Conservation (phyloP, 2,888 invertebrate species). For the Argyresthia goedartella region DNA sequence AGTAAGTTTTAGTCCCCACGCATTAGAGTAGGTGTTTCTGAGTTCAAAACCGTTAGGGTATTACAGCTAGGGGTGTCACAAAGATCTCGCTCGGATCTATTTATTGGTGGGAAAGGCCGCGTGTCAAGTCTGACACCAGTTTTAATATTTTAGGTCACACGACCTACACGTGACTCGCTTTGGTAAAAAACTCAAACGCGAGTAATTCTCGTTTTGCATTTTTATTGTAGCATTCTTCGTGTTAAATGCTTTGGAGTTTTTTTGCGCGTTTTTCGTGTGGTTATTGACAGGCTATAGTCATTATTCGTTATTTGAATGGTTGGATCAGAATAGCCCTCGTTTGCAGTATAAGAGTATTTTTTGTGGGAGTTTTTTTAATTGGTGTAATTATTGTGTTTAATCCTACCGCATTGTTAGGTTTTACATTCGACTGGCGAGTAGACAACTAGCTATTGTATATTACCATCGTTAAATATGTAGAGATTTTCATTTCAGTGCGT, state of each 20-base stretch:
- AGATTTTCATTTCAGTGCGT: no score
- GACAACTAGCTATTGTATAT: no score
- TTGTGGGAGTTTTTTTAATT: conserved; percentile 2
- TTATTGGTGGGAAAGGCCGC: conserved; percentile 69
- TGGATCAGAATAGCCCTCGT: neutral
- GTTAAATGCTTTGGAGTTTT: conserved; percentile 55
- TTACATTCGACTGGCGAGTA: no score
- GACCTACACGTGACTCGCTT: conserved; percentile 49
- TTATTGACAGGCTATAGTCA: conserved; percentile 27
- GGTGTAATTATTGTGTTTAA: neutral
- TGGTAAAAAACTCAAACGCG: conserved; percentile 63
- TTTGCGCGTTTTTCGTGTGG: conserved; percentile 14
- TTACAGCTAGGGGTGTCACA: conserved; percentile 23
- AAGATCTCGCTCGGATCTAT: conserved; percentile 38
- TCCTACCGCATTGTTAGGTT: no score
- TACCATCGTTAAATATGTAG: no score
- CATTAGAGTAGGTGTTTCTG: neutral
- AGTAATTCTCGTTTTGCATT: conserved; percentile 45
- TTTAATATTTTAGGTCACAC: conserved; percentile 65
- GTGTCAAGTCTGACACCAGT: conserved; percentile 70
- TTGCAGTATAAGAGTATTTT: neutral
- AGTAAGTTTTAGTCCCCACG: neutral
- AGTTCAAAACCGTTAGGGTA: conserved; percentile 5
- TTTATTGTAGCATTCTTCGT: conserved; percentile 63
- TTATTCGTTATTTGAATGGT: neutral